phyloP scores from a whole-genome alignment of 2,797 vertebrate genomes.

The Loris lydekkerianus region DNA sequence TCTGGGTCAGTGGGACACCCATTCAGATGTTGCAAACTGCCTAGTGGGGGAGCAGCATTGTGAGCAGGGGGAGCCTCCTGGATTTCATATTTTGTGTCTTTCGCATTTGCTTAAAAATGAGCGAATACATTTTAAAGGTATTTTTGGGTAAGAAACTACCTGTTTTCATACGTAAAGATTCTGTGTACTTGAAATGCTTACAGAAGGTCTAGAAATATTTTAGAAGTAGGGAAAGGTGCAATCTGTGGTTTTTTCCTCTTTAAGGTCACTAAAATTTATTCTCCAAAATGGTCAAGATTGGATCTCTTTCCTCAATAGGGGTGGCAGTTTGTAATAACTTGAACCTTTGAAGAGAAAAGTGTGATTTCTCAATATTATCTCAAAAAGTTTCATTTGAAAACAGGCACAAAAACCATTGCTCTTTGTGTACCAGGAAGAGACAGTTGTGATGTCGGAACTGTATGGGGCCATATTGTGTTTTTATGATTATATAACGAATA shows the following conservation, averaged over 20 bases:
- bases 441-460: too few species aligned
- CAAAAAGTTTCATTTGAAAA: background rate
- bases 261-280: background rate
- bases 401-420: background rate
- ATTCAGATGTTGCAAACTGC: too few species aligned
- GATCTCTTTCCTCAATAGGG: background rate
- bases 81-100: background rate
- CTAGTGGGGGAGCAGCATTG: rapidly evolving
- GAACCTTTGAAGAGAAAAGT: background rate
- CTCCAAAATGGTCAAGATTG: rapidly evolving
- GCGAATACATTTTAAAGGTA: background rate
- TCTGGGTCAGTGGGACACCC: background rate
- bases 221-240: background rate
- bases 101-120: background rate
- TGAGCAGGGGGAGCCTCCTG: background rate
- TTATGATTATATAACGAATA: background rate
- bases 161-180: background rate
- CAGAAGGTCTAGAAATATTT: background rate
- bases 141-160: background rate
- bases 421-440: background rate
- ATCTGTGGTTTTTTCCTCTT: background rate
- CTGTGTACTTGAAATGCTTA: background rate
- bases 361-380: background rate
- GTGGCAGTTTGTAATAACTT: background rate
- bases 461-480: background rate